phyloP scores from a whole-genome alignment of 2,797 vertebrate genomes.

The Melopsittacus undulatus region DNA sequence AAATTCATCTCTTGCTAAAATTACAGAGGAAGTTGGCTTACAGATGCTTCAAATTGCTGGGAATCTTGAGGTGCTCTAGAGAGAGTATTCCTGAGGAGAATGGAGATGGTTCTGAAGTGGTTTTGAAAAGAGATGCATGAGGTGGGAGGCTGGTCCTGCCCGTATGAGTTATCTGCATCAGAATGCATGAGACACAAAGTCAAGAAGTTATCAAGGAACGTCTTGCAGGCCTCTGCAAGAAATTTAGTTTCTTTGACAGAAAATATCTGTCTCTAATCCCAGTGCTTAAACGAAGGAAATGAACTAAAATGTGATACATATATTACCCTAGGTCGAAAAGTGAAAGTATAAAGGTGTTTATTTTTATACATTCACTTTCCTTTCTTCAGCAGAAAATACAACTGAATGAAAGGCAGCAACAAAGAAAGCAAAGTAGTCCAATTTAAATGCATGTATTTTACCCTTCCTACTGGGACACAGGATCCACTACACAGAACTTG shows the following conservation, averaged over 20 bases:
- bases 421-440: not conserved
- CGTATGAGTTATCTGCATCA: not conserved
- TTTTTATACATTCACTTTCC: not conserved
- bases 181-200: not conserved
- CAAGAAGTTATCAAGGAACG: not conserved
- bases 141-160: not conserved
- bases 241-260: not conserved
- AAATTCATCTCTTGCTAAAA: not conserved
- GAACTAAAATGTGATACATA: not conserved
- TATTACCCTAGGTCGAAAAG: not conserved
- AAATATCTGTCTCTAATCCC: not conserved
- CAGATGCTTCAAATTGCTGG: not conserved
- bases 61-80: not conserved
- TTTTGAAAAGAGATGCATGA: not conserved
- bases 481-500: not conserved
- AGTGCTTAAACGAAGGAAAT: not conserved
- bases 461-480: not conserved
- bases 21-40: not conserved
- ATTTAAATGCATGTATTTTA: not conserved
- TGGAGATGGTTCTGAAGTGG: not conserved
- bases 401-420: not conserved
- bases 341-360: not conserved
- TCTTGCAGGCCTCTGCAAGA: not conserved
- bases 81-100: not conserved
- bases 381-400: not conserved